A percentile compares a stretch with the other conserved stretches of the same genome.
Evolutionary conservation across 2,888 invertebrate genomes (phyloP).

Genomic region (Dusona sp.): DNA sequence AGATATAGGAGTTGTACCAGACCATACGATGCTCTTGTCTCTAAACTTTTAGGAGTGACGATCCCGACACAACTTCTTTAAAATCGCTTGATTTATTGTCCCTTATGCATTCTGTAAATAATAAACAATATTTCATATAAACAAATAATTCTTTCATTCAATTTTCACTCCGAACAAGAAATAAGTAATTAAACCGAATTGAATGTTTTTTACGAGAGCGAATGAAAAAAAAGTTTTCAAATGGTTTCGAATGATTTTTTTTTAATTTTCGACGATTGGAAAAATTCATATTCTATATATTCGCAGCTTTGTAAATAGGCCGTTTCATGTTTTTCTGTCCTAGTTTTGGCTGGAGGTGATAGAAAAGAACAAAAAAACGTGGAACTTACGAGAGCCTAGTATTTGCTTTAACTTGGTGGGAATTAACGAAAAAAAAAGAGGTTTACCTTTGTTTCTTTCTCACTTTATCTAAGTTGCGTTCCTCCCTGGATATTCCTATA

Average conservation of each 20-base stretch:
- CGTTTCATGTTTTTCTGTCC: neutral
- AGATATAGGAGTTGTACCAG: too few species aligned
- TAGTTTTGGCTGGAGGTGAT: neutral
- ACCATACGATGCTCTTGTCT: too few species aligned
- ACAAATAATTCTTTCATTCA: neutral
- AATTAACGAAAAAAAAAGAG: neutral
- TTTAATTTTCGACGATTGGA: neutral
- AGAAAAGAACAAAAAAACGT: neutral
- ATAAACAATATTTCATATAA: neutral
- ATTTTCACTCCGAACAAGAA: neutral
- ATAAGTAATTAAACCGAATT: neutral
- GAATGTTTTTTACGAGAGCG: neutral
- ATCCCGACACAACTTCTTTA: neutral
- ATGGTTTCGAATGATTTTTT: neutral
- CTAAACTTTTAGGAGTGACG: too few species aligned
- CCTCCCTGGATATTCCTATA: slow-evolving; percentile 3
- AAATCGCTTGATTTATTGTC: neutral
- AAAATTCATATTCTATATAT: neutral
- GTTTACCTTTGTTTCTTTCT: neutral
- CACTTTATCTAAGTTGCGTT: neutral
- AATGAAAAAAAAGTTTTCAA: neutral
- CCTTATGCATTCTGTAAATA: neutral
- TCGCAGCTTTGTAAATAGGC: neutral
- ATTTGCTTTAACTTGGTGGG: neutral
- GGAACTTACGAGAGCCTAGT: neutral